Evolutionary conservation across 2,888 invertebrate genomes (phyloP), one percentile per base, ranked within the genome.

Genomic region (Beris chalybata): DNA sequence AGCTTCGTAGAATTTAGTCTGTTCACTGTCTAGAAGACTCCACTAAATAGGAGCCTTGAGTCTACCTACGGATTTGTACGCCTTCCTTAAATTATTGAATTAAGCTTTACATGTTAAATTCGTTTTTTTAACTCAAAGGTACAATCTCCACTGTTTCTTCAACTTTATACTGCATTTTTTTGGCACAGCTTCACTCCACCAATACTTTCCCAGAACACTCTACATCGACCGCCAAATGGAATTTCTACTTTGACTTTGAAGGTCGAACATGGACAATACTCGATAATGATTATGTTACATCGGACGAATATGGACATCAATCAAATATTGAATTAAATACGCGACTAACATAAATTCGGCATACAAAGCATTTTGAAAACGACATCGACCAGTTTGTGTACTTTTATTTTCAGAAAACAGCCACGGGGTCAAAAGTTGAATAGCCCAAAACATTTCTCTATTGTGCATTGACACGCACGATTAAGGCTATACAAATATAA

Each of bases 381-480:
- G 11, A 45, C 30, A 47, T 22, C 45, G 29, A 32, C 32, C 59
- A 22, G 50, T 47, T 31, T 50, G 59, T 31, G 47, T 30, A 29
- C 15, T n/a, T 32, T 32, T 22, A 31, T 22, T 22, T 22, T 55
- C 55, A 31, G 13, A 15, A 50, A 59, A 59, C 50, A 38, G 59
- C 59, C 59, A 59, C 48, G 50, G 59, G 22, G 59, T 59, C 59
- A 59, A 48, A 50, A 48, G 59, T 59, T 59, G 47, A 48, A 59
- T 50, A 59, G 59, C 59, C 59, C 32, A 59, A 59, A 59, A 30
- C 50, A 59, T 59, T 59, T 59, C 50, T 38, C 13, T 59, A 59
- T 59, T 59, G 59, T 59, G 45, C 45, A 32, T 31, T 59, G 59
- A 59, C 59, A 50, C 31, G 59, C 48, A 22, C 48, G 59, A 59